Evolutionary conservation across 1,140 invertebrate species (phyloP), one percentile per base, ranked within the genome.

Genomic region (Asobara japonica): DNA sequence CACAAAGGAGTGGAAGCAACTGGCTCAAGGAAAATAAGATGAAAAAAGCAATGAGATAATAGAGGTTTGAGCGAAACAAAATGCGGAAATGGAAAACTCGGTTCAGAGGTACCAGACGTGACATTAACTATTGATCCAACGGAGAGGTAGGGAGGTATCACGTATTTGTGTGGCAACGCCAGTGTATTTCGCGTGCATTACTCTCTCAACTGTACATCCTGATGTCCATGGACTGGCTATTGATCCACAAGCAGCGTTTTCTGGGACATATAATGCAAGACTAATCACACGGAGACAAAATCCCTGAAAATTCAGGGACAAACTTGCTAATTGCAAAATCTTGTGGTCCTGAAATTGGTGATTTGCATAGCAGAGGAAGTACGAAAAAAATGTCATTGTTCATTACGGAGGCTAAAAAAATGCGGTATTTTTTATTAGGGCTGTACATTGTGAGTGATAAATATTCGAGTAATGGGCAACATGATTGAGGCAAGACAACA

Each of bases 111-210:
- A 62, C 31, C 60, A 62, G 60, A 62, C 62, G 69, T 65, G 38
- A 71, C 69, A 71, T 71, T 71, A 71, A 65, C 69, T 71, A 71
- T 71, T 65, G 69, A 71, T 71, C 69, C 41, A 65, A 33, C 41
- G 45, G 33, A 70, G 33, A 62, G 60, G 56, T 70, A 61, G 29
- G 51, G n/a, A n/a, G 61, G 29, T 29, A 60, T 38, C 31, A 62
- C 60, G 60, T 62, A 56, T 56, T 56, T 56, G 25, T 62, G 60
- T 62, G 25, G 60, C 22, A 62, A 62, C 29, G 60, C 60, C 60
- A 7, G 64, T 65, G 30, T 38, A 45, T 65, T 65, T 41, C 38
- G 18, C 41, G 65, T 45, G 38, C 25, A 67, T 67, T 67, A 67
- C 41, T 67, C 36, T 29, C 36, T 29, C 38, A 29, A 67, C 65